Evolutionary conservation across 2,113 vertebrate species (phyloP), one percentile per base, ranked within the genome.

Genomic region (Chloropsis cyanopogon): DNA sequence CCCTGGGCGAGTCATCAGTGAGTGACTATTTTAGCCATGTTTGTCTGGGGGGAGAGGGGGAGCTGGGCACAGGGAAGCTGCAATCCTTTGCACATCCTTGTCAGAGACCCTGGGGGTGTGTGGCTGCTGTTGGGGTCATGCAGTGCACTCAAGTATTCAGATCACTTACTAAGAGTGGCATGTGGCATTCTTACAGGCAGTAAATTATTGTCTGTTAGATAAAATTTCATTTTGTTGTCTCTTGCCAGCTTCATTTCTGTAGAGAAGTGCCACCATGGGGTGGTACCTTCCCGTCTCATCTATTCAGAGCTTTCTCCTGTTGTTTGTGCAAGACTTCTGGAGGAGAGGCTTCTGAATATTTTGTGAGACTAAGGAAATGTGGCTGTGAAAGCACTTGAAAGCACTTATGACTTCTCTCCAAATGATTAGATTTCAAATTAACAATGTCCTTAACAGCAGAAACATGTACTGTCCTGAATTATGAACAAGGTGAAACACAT

Each of bases 341-440:
- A 64, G 42, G 25, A 81, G 44, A 71, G 28, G 33, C 76, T 80
- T 59, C 60, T 35, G 70, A 76, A 26, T 78, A 24, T 84, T 95
- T 72, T 57, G 69, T 35, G 20, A 87, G 91, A 26, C 49, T 79
- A 2, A 53, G 61, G 49, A 85, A 92, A 80, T 79, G 33, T 41
- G 70, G 25, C 87, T 82, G 49, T 75, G 79, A 91, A 95, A 94
- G 77, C 82, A 85, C 87, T 94, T 94, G 71, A 94, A 93, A 88
- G 68, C 72, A 88, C 88, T 93, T 81, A 70, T 0, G 10, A 78
- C 76, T 95, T 90, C 64, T 78, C 39, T 93, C 39, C 15, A 56
- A 77, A 77, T 93, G 64, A 92, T 93, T 88, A 86, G 57, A 61
- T 54, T 83, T 83, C 88, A 81, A 93, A 86, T 93, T 88, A 94